Percentiles rank a stretch among this genome's conserved stretches.
Conservation (phyloP, 23 tunicate species). For the Trididemnum miniatum region DNA sequence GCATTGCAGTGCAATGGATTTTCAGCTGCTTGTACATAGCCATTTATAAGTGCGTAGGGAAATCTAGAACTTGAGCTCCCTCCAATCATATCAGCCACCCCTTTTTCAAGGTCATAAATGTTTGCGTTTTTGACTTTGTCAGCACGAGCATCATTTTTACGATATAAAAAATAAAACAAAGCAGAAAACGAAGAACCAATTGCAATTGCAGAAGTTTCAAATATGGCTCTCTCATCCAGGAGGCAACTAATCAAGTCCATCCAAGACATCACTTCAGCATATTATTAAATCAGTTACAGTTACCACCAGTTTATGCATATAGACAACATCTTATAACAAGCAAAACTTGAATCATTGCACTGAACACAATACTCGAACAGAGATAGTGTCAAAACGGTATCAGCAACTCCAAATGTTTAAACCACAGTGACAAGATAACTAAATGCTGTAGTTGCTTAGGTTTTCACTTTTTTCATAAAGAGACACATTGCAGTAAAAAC, state of each 20-base stretch:
- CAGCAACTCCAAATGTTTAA: no score
- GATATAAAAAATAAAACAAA: conserved; percentile 40
- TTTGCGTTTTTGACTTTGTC: conserved; percentile 46
- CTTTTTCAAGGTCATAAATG: conserved; percentile 8
- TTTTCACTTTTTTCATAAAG: no score
- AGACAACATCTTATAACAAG: no score
- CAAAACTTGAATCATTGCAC: no score
- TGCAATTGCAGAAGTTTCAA: conserved; percentile 65
- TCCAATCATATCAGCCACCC: conserved; percentile 10
- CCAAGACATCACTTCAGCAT: no score
- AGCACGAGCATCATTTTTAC: conserved; percentile 25
- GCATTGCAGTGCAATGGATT: conserved; percentile 34
- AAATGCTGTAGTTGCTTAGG: no score
- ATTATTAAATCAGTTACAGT: no score
- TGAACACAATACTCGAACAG: no score
- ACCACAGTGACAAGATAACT: no score
- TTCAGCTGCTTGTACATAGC: conserved; percentile 41
- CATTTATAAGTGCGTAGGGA: conserved; percentile 68
- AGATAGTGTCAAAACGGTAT: no score
- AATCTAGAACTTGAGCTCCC: conserved; percentile 33
- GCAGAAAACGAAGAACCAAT: conserved; percentile 70
- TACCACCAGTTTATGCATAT: no score
- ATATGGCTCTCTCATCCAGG: conserved; percentile 43
- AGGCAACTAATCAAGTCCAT: conserved; percentile 12
- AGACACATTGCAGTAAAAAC: no score